These are phyloP conservation scores for Choloepus hoffmanni DNA, from an alignment of 2,113 vertebrate genomes.

Conservation along the genomic window DNA sequence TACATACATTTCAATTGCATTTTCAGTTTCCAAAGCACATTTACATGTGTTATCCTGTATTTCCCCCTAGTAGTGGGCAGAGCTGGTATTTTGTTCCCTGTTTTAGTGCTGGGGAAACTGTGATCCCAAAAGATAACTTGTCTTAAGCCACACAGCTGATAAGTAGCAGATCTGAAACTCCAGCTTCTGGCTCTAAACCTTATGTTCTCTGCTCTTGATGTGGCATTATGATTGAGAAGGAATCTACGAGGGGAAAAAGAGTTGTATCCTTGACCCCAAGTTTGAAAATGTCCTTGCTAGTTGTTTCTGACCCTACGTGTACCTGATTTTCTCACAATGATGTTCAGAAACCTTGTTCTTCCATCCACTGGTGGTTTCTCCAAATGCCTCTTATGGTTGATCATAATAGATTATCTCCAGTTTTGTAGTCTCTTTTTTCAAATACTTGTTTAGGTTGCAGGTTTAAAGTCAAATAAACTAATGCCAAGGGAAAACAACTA, in stretches of 20 bases:
- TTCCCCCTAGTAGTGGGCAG: not conserved
- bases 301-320: not conserved
- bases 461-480: slow-evolving; percentile 14
- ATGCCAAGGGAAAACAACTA: not conserved
- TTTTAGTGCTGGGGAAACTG: not conserved
- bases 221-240: not conserved
- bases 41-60: not conserved
- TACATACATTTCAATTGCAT: not conserved
- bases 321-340: not conserved
- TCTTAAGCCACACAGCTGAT: not conserved
- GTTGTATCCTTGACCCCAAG: not conserved
- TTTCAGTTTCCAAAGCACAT: not conserved
- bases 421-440: not conserved
- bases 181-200: not conserved
- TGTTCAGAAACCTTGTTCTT: not conserved
- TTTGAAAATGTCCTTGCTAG: not conserved
- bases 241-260: not conserved
- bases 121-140: not conserved
- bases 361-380: not conserved
- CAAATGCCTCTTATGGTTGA: not conserved
- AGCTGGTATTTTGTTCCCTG: not conserved
- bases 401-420: not conserved
- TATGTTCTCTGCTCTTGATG: not conserved
- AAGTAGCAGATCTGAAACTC: not conserved
- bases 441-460: not conserved